A percentile compares a stretch with the other conserved stretches of the same genome.
These are phyloP conservation scores for Aplochiton taeniatus DNA, from an alignment of 2,797 vertebrate species.

Conservation along the genomic window DNA sequence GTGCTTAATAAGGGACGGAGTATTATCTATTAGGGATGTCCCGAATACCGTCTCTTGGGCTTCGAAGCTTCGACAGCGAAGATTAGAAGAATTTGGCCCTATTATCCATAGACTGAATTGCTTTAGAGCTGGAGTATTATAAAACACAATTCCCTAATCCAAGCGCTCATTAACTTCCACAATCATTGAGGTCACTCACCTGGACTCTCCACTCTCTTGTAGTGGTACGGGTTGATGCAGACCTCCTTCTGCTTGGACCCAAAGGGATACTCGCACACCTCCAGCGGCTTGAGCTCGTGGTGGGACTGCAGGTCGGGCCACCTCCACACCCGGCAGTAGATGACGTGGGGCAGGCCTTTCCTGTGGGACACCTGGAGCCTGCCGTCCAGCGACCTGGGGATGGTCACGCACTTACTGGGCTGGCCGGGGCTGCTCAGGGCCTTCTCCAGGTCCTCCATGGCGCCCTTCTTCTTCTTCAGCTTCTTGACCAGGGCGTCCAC, in stretches of 20 bases:
- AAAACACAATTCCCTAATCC: no score
- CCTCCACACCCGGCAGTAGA: constrained; percentile 97
- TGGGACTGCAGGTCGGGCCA: constrained; percentile 98
- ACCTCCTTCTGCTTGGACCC: constrained; percentile 99
- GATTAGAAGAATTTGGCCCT: no score
- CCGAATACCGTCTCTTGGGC: no score
- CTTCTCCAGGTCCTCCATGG: constrained; percentile 98
- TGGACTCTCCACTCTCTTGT: constrained; percentile 97
- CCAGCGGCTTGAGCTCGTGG: constrained; percentile 95
- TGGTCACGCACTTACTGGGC: constrained; percentile 96
- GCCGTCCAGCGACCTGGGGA: constrained; percentile 93
- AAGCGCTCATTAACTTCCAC: no score
- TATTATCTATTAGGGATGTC: no score
- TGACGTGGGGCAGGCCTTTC: constrained; percentile 95
- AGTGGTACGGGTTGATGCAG: constrained; percentile 99
- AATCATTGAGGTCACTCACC: constrained; percentile 80
- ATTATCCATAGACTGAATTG: no score
- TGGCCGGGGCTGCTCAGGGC: constrained; percentile 96
- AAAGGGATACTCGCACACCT: constrained; percentile 97
- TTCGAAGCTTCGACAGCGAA: no score
- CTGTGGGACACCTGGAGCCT: constrained; percentile 95
- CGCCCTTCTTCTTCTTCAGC: constrained; percentile 97
- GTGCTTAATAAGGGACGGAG: no score
- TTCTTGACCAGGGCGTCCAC: constrained; percentile 98
- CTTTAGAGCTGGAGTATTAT: no score